A percentile compares a stretch with the other conserved stretches of the same genome.
phyloP scores from a whole-genome alignment of 2,888 invertebrate genomes.

The Dioctria linearis region DNA sequence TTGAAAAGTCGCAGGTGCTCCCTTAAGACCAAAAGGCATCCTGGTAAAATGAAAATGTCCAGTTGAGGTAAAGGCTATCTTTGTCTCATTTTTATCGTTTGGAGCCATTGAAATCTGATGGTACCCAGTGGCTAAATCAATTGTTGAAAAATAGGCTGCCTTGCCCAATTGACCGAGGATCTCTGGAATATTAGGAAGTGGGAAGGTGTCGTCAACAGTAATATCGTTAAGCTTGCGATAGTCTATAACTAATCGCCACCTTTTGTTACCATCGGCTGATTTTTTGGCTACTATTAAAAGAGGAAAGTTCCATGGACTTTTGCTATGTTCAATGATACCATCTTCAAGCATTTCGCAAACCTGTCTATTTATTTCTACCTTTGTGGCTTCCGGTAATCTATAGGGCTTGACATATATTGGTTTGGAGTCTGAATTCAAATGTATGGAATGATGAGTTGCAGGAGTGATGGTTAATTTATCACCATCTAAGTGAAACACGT shows the following conservation, averaged over 20 bases:
- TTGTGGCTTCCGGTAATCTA: neutral
- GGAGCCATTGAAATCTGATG: slow-evolving; percentile 57
- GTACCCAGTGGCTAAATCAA: slow-evolving; percentile 58
- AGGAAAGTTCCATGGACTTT: neutral
- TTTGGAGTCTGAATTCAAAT: neutral
- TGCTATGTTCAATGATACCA: neutral
- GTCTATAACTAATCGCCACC: neutral
- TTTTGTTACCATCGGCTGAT: neutral
- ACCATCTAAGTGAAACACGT: too few relatives aligned
- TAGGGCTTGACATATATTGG: neutral
- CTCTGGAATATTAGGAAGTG: slow-evolving; percentile 42
- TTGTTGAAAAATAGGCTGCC: slow-evolving; percentile 55
- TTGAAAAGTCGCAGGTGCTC: slow-evolving; percentile 68
- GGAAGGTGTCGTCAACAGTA: too few relatives aligned
- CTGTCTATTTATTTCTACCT: neutral
- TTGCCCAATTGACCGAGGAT: slow-evolving; percentile 58
- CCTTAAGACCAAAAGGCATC: slow-evolving; percentile 67
- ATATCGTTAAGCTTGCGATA: too few relatives aligned
- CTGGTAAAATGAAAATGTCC: slow-evolving; percentile 57
- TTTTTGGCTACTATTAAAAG: neutral
- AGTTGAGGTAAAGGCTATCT: slow-evolving; percentile 55
- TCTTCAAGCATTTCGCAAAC: neutral
- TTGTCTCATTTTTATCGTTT: slow-evolving; percentile 55
- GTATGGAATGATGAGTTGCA: too few relatives aligned
- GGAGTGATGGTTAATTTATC: too few relatives aligned